phyloP scores from a whole-genome alignment of 2,888 invertebrate species.

The Leucophenga maculata region DNA sequence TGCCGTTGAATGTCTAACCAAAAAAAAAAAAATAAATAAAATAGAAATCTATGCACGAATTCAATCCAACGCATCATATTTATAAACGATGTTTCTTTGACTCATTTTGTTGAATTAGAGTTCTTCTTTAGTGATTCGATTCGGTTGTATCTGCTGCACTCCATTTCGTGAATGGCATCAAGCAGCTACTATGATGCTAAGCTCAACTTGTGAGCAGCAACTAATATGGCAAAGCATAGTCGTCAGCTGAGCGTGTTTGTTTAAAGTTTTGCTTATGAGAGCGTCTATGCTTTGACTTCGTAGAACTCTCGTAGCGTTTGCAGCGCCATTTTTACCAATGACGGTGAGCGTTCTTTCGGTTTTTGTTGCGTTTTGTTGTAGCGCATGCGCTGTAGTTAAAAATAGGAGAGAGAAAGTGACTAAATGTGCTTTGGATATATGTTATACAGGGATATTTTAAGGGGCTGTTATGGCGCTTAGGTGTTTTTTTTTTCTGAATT shows the following conservation, averaged over 20 bases:
- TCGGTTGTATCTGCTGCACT: background rate
- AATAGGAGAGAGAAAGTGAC: background rate
- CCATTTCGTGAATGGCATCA: background rate
- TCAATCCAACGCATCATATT: background rate
- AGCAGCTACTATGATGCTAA: background rate
- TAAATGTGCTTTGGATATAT: background rate
- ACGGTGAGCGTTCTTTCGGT: background rate
- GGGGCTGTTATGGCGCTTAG: background rate
- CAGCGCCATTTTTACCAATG: constrained; percentile 27
- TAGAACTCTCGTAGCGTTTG: background rate
- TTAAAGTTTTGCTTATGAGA: too few species aligned
- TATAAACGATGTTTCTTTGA: background rate
- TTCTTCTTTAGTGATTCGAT: too few species aligned
- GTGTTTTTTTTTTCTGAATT: too few species aligned
- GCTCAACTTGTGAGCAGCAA: too few species aligned
- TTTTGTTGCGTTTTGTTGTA: background rate
- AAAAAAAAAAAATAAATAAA: background rate
- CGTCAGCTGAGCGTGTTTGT: too few species aligned
- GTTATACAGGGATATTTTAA: constrained; percentile 6
- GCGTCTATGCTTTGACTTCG: background rate
- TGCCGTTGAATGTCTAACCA: background rate
- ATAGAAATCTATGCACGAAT: constrained; percentile 12
- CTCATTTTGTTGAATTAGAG: background rate
- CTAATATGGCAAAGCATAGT: too few species aligned
- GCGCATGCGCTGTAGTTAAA: background rate